Base-by-base conservation (phyloP, 1,140 invertebrate genomes). In the Cephus cinctus region DNA sequence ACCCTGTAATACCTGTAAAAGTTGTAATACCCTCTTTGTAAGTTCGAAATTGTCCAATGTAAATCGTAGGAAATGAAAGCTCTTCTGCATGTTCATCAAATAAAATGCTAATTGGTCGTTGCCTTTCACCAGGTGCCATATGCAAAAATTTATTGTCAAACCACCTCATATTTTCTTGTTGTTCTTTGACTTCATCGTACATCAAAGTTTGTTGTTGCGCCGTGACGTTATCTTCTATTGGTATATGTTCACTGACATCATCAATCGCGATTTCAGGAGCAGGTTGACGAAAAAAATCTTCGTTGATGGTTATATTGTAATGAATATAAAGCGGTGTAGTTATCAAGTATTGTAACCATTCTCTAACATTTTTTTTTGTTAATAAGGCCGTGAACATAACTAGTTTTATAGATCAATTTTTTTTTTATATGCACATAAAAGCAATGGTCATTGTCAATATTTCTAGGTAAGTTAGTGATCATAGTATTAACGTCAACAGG, bases 1-100 rank as follows among this genome's bases (percentile, higher is more conserved):
- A n/a, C n/a, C n/a, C n/a, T n/a, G n/a, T n/a, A n/a, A n/a, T n/a
- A n/a, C n/a, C n/a, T n/a, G n/a, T n/a, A n/a, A n/a, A n/a, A n/a
- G n/a, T n/a, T n/a, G n/a, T 42, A 20, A 43, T 46, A 15, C 44
- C 46, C 31, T 66, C 64, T 54, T 45, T 49, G 27, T 57, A 71
- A 19, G 12, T 50, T 36, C 65, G 32, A 43, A 58, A 62, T 27
- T 67, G 54, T 12, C 67, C 67, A 4, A 54, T 32, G 25, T 71
- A 71, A 39, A 73, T 71, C 34, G 22, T 6, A 12, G 67, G 67
- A 61, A 72, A 71, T n/a, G 67, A 68, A 12, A 73, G 42, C 50
- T 69, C 65, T 52, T 70, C 66, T 16, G 61, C 59, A 57, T 63
- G 47, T 48, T 52, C 50, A 48, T 63, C 58, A 27, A 50, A 64